These are phyloP conservation scores for Diacarnus erythraeanus DNA, from an alignment of 37 sponge, comb jelly and placozoan species.

Conservation along the genomic window DNA sequence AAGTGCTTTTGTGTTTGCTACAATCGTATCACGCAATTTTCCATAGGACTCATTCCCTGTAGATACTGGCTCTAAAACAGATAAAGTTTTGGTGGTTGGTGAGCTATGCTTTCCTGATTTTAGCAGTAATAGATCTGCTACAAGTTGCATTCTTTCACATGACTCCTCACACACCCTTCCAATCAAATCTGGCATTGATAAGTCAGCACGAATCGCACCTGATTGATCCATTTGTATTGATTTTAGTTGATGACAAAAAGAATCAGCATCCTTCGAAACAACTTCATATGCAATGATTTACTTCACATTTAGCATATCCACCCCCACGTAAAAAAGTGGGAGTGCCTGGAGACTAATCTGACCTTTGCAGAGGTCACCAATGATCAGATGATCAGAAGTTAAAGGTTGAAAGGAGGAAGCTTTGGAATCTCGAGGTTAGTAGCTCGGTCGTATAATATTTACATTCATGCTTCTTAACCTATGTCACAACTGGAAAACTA, in stretches of 20 bases:
- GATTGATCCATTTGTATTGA: not conserved
- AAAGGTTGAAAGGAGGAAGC: too few species aligned
- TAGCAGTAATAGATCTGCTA: constrained; percentile 37
- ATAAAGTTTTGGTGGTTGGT: not conserved
- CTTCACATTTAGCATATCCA: too few species aligned
- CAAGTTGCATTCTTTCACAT: constrained; percentile 60
- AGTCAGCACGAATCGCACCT: not conserved
- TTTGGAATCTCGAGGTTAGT: too few species aligned
- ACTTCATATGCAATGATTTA: too few species aligned
- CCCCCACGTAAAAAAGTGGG: constrained; percentile 2
- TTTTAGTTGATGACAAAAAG: too few species aligned
- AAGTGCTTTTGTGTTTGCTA: constrained; percentile 69
- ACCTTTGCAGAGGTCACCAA: too few species aligned
- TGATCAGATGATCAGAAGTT: too few species aligned
- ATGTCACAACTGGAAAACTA: too few species aligned
- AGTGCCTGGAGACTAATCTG: too few species aligned
- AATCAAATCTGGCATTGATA: not conserved
- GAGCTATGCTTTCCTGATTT: not conserved
- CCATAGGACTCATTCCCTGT: constrained; percentile 24
- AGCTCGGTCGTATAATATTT: too few species aligned
- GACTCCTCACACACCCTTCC: constrained; percentile 37
- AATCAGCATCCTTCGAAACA: too few species aligned
- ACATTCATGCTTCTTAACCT: too few species aligned
- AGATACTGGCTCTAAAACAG: constrained; percentile 48
- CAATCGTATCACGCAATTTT: constrained; percentile 62